Evolutionary conservation across 1,140 invertebrate genomes (phyloP), one percentile per base, ranked within the genome.

Genomic region (Leguminivora glycinivorella): DNA sequence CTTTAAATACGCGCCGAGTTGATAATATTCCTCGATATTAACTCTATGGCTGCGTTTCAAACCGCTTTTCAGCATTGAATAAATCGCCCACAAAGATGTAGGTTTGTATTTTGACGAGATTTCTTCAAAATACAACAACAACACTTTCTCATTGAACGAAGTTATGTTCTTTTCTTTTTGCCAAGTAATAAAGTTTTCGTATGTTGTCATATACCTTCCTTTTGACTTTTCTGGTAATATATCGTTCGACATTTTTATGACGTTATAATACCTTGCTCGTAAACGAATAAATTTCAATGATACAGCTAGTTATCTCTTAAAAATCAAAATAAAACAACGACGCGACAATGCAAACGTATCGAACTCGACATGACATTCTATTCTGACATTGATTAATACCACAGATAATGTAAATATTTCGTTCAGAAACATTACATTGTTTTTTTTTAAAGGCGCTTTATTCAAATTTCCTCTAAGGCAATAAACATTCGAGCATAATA

Each of bases 61-160:
- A 26, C 25, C 22, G 17, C 58, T 31, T 63, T 63, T 63, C 25
- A 63, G 7, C 58, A 63, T 63, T 4, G 58, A 63, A 63, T 63
- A 63, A 7, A 63, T 63, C 7, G 58, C 25, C 58, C 58, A 63
- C 14, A 63, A 29, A 7, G 25, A 29, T 0, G 58, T 19, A 7
- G 58, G 58, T 63, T 63, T 63, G 9, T 29, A 29, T 31, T 63
- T 29, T 3, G n/a, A 0, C 0, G 58, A 14, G 5, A 63, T 26
- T 17, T 63, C 26, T 17, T 17, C 6, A 19, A 63, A 63, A 34
- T 63, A 63, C 3, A 17, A 12, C n/a, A 63, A 7, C 1, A 63
- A 31, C 29, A 63, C 58, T 7, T 17, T 17, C n/a, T 63, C n/a
- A 17, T 17, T n/a, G 6, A 63, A 17, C 4, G 58, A 63, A 6